Evolutionary conservation across 2,888 invertebrate species (phyloP).

Genomic region (Eueremaeus valkanovi): DNA sequence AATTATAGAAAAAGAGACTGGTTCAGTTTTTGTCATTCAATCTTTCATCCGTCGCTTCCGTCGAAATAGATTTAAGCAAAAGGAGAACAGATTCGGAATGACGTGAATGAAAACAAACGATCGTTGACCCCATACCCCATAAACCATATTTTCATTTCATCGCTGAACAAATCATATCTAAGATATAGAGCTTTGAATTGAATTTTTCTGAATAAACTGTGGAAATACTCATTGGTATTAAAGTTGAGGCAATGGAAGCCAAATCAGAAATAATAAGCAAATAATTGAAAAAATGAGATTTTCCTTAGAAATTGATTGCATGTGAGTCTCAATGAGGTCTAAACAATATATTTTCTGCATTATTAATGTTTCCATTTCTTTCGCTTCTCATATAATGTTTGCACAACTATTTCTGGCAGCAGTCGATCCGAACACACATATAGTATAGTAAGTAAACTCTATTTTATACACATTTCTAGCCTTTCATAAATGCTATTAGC

Average conservation of each 20-base stretch:
- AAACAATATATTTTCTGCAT: not conserved
- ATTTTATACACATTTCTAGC: not conserved
- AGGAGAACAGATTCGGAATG: not conserved
- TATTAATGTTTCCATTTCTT: conserved; percentile 14
- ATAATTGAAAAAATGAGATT: not conserved
- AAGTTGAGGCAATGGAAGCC: not conserved
- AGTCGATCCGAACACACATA: not conserved
- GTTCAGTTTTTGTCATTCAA: conserved; percentile 17
- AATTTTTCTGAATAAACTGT: not conserved
- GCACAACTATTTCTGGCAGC: not conserved
- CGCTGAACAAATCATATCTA: too few species aligned
- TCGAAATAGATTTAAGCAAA: not conserved
- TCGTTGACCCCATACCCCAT: not conserved
- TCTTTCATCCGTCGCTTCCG: not conserved
- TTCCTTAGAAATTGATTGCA: not conserved
- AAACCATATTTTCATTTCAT: not conserved
- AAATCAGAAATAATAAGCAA: not conserved
- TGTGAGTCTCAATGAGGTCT: not conserved
- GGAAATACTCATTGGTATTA: not conserved
- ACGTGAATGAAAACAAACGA: not conserved
- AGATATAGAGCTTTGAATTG: not conserved
- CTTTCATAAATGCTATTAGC: conserved; percentile 4
- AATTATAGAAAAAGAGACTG: too few species aligned
- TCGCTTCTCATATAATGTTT: not conserved
- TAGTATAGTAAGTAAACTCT: not conserved